Percentiles rank a stretch among this genome's conserved stretches.
Conservation (phyloP, 2,888 invertebrate genomes). For the Cryptocephalus primarius region DNA sequence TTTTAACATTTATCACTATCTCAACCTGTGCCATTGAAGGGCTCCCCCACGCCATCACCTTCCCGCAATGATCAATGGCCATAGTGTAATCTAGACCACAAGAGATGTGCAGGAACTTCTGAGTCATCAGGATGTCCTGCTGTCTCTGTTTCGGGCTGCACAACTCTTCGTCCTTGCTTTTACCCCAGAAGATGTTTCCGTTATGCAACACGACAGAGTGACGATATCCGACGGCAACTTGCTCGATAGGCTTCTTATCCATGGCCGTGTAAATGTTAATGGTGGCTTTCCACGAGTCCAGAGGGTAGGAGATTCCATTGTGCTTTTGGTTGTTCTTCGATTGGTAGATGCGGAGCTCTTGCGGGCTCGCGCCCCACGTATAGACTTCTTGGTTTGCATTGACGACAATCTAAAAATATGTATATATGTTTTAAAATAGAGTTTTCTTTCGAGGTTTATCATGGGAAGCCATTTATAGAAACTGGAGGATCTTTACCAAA, state of each 20-base stretch:
- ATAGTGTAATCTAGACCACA: constrained; percentile 73
- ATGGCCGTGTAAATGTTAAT: constrained; percentile 31
- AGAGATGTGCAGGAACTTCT: constrained; percentile 39
- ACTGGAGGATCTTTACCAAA: too few species aligned
- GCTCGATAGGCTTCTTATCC: constrained; percentile 22
- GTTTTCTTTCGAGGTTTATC: too few species aligned
- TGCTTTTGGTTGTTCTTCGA: constrained; percentile 25
- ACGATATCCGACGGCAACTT: constrained; percentile 61
- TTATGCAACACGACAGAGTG: constrained; percentile 49
- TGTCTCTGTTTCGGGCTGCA: constrained; percentile 52
- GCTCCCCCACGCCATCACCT: constrained; percentile 67
- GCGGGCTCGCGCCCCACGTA: constrained; percentile 70
- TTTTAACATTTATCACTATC: too few species aligned
- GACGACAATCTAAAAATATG: constrained; percentile 48
- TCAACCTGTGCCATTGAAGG: constrained; percentile 53
- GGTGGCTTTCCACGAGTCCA: constrained; percentile 30
- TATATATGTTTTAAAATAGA: too few species aligned
- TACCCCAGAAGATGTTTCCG: constrained; percentile 56
- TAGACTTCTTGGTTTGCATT: constrained; percentile 54
- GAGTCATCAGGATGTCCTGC: constrained; percentile 26
- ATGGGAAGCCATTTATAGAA: too few species aligned
- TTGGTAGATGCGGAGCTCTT: constrained; percentile 55
- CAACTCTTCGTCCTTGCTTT: constrained; percentile 83
- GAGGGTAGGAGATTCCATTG: constrained; percentile 10
- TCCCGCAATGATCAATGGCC: constrained; percentile 53